phyloP scores from a whole-genome alignment of 2,797 vertebrate genomes.

The Bufotes viridis region DNA sequence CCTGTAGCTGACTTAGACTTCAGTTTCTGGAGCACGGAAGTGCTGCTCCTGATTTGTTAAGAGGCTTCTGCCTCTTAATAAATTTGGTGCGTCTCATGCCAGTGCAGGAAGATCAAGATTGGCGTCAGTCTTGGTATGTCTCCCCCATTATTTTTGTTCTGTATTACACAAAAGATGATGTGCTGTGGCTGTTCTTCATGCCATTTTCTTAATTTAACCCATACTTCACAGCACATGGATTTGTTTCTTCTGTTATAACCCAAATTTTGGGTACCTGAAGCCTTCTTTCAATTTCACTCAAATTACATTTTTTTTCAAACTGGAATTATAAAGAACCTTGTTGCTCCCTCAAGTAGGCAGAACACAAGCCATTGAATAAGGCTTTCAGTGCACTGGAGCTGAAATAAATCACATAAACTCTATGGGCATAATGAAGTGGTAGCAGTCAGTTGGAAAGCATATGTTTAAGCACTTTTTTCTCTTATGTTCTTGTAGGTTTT shows the following conservation, averaged over 20 bases:
- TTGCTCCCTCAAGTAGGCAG: background rate
- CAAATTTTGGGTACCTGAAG: background rate
- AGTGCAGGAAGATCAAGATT: no score
- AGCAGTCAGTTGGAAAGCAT: constrained; percentile 8
- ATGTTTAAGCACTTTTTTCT: background rate
- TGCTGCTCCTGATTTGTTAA: no score
- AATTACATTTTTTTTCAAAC: background rate
- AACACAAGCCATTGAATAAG: background rate
- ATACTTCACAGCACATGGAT: background rate
- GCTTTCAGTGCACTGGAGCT: constrained; percentile 36
- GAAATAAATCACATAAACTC: constrained; percentile 3
- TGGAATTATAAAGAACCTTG: background rate
- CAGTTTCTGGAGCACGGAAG: no score
- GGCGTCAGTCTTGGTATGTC: no score
- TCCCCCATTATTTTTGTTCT: no score
- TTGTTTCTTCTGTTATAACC: background rate
- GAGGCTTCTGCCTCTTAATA: no score
- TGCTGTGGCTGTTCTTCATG: no score
- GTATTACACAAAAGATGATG: no score
- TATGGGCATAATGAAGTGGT: background rate
- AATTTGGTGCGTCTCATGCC: no score
- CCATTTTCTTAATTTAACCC: no score
- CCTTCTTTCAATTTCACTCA: background rate
- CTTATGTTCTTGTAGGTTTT: background rate
- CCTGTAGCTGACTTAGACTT: no score